Evolutionary conservation across 2,797 vertebrate species (phyloP), one percentile per base, ranked within the genome.

Genomic region (Cephalopachus bancanus): DNA sequence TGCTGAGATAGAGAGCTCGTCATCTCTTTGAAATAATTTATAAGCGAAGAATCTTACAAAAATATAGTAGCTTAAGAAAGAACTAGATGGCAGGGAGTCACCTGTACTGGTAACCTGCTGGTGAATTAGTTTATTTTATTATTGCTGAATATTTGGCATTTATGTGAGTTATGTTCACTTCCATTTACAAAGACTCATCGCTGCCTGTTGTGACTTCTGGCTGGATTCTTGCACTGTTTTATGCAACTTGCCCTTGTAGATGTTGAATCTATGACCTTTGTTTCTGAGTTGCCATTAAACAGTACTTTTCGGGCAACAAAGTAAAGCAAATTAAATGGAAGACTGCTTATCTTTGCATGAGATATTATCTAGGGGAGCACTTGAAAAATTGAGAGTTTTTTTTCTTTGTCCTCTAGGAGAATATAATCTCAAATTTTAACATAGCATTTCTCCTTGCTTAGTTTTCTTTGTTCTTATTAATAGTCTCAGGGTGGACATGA

Each of bases 401-500:
- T 90, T 92, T 92, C 28, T 71, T 4, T 90, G 49, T 93, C 28
- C 17, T 83, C 4, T 79, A 76, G 28, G 76, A 91, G 59, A 75
- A 93, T 75, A 55, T 91, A 83, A 57, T 93, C 15, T 49, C 24
- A 71, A 33, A 67, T 20, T 75, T 71, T 92, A 51, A 89, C 91
- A 57, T 87, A 24, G 30, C 76, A 59, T 88, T 79, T 92, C 28
- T 64, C 62, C 62, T 53, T 85, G 16, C 76, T 95, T 69, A 94
- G 22, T 22, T 83, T 92, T 84, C 57, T n/a, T 88, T 90, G 1
- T 91, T 95, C 30, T 96, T 87, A 62, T 89, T 76, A 24, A 79
- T 44, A 98, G 99, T 99, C 99, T 83, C 99, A 99, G 93, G 99
- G 99, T 57, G 98, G 98, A 28, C 99, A 99, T 81, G 99, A 99